Percentiles rank a stretch among this genome's conserved stretches.
These are phyloP conservation scores for Bombus turneri DNA, from an alignment of 1,140 invertebrate genomes.

Conservation along the genomic window DNA sequence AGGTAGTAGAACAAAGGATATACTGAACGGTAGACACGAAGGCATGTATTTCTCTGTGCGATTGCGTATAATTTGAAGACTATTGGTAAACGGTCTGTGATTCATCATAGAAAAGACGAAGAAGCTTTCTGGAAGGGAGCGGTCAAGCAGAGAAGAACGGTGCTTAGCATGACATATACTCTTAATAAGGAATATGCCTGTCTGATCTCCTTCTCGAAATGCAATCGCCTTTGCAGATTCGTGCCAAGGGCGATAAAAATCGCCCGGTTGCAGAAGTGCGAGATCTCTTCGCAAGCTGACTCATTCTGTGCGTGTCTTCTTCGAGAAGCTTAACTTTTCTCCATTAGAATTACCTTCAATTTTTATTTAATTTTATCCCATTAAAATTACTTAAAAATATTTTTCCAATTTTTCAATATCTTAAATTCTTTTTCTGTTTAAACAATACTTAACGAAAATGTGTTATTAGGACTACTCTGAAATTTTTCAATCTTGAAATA, in stretches of 20 bases:
- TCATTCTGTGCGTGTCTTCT: conserved; percentile 21
- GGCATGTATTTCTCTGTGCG: background rate
- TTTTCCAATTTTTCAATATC: too few species aligned
- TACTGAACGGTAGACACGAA: background rate
- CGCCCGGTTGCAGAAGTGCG: conserved; percentile 12
- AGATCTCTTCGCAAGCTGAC: conserved; percentile 52
- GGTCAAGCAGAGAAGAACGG: conserved; percentile 8
- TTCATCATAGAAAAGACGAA: conserved; percentile 42
- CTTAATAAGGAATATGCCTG: conserved; percentile 43
- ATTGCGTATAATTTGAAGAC: background rate
- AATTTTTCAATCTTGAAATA: background rate
- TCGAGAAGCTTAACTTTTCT: background rate
- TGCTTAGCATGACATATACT: conserved; percentile 43
- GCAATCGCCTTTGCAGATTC: conserved; percentile 62
- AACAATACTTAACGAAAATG: background rate
- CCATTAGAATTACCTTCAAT: background rate
- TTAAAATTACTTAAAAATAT: background rate
- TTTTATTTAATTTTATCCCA: background rate
- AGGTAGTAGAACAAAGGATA: background rate
- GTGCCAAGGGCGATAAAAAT: conserved; percentile 74
- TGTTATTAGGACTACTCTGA: background rate
- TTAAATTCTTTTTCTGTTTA: too few species aligned
- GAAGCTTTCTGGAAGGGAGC: conserved; percentile 21
- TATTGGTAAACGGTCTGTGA: conserved; percentile 15
- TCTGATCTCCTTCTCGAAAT: conserved; percentile 55